These are phyloP conservation scores for Daboia siamensis DNA, from an alignment of 2,113 vertebrate species.

Conservation along the genomic window DNA sequence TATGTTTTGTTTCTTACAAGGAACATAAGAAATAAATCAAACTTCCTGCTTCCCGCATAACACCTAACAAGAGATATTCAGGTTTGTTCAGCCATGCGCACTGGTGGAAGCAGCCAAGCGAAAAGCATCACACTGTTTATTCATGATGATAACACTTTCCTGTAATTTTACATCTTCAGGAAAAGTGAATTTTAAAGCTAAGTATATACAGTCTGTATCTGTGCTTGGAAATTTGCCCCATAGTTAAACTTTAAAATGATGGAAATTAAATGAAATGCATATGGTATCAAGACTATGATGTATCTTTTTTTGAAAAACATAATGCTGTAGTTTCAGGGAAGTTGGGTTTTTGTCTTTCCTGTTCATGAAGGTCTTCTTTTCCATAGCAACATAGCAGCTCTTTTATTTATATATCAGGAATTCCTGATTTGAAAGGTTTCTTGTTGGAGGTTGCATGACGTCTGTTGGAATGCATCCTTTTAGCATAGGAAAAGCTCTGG, in stretches of 20 bases:
- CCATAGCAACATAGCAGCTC: conserved; percentile 46
- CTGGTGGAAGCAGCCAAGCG: not conserved
- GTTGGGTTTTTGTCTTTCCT: not conserved
- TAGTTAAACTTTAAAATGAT: conserved; percentile 1
- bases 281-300: not conserved
- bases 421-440: conserved; percentile 39
- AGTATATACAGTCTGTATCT: not conserved
- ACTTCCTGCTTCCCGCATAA: not conserved
- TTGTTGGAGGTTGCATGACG: conserved; percentile 17
- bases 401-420: conserved; percentile 47
- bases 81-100: not conserved
- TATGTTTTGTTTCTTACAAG: not conserved
- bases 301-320: not conserved
- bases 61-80: not conserved
- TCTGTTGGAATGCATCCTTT: conserved; percentile 13
- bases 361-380: conserved; percentile 21
- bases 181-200: not conserved
- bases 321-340: not conserved
- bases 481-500: not conserved
- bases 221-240: not conserved
- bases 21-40: not conserved
- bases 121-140: not conserved
- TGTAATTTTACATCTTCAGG: conserved; percentile 26
- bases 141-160: not conserved
- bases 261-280: not conserved